Conservation (phyloP, 2,888 invertebrate species). For the Bombylius discolor region DNA sequence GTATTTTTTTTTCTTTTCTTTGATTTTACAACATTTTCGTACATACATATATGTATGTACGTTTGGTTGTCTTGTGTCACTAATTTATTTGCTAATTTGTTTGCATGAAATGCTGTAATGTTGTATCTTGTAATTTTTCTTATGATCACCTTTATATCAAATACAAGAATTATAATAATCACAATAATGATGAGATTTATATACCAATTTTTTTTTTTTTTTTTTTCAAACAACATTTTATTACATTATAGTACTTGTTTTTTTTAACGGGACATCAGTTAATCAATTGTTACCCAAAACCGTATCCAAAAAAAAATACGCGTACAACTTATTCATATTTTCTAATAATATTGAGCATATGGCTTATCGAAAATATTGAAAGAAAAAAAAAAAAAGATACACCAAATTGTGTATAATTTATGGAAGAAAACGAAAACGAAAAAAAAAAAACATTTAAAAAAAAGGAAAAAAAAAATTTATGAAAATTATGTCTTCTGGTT, state of each 20-base stretch:
- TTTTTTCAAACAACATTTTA: too few species aligned
- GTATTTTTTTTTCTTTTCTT: too few species aligned
- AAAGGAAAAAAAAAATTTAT: too few species aligned
- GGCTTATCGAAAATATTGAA: too few species aligned
- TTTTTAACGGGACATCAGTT: slow-evolving; percentile 5
- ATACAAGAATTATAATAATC: too few species aligned
- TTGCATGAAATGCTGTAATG: background rate
- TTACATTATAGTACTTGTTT: background rate
- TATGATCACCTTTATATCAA: background rate
- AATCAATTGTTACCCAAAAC: slow-evolving; percentile 11
- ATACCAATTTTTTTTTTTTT: background rate
- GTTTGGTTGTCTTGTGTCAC: background rate
- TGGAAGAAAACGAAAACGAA: too few species aligned
- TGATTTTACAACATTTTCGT: background rate
- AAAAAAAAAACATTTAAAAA: too few species aligned
- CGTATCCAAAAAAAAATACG: background rate
- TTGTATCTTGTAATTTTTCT: background rate
- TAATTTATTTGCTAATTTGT: background rate
- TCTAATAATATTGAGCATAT: too few species aligned
- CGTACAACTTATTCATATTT: too few species aligned
- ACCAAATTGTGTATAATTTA: too few species aligned
- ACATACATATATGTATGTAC: background rate
- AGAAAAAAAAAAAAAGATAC: too few species aligned
- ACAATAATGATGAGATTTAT: background rate
- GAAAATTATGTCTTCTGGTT: too few species aligned